phyloP scores from a whole-genome alignment of 1,140 invertebrate genomes.

The Scaptodrosophila lebanonensis region DNA sequence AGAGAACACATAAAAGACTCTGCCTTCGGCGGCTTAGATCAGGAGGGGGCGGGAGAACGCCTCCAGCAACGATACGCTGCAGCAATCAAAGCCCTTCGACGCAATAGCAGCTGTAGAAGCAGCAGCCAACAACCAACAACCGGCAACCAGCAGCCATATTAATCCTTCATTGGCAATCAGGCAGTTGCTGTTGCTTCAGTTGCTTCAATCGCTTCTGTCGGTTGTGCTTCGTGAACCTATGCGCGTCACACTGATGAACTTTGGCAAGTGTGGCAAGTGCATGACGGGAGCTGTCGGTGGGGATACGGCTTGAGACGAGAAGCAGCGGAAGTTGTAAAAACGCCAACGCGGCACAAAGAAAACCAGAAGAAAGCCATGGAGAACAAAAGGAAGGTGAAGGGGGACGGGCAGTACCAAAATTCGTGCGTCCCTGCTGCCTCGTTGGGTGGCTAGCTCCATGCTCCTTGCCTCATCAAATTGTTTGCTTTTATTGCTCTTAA shows the following conservation, averaged over 20 bases:
- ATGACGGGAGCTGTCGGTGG: too few relatives aligned
- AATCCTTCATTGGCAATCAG: conserved; percentile 74
- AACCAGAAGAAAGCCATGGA: conserved; percentile 48
- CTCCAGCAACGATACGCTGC: conserved; percentile 60
- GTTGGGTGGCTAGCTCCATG: too few relatives aligned
- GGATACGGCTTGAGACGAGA: background rate
- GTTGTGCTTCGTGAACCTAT: conserved; percentile 36
- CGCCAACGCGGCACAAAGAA: conserved; percentile 67
- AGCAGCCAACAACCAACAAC: background rate
- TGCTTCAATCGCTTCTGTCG: background rate
- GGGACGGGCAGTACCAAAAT: too few relatives aligned
- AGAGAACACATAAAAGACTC: background rate
- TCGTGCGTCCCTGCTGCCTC: too few relatives aligned
- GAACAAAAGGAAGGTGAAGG: too few relatives aligned
- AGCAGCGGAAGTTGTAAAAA: conserved; percentile 68
- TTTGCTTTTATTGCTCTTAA: conserved; percentile 37
- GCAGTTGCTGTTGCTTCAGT: conserved; percentile 6
- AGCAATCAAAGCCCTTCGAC: conserved; percentile 61
- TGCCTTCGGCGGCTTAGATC: too few relatives aligned
- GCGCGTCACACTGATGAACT: conserved; percentile 55
- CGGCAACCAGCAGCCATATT: conserved; percentile 35
- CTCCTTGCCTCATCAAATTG: background rate
- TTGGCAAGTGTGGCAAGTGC: background rate
- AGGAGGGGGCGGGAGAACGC: conserved; percentile 26
- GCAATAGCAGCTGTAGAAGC: conserved; percentile 36